Evolutionary conservation across 2,888 invertebrate species (phyloP), one percentile per base, ranked within the genome.

Genomic region (Punctoribates punctum): DNA sequence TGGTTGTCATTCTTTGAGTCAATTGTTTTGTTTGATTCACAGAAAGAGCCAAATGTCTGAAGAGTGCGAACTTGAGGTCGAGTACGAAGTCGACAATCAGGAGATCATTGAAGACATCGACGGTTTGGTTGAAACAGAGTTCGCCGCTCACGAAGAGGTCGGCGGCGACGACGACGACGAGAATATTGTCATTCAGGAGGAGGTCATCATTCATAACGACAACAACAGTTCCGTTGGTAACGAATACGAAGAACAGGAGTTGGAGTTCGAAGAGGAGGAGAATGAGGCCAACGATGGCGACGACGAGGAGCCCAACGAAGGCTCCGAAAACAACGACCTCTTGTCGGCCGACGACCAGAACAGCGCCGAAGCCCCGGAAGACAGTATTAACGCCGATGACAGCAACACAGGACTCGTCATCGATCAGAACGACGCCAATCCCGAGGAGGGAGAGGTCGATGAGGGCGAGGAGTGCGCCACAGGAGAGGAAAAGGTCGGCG

Each of bases 41-140:
- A 15, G n/a, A n/a, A n/a, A n/a, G n/a, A n/a, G n/a, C 27, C 3
- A 23, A 5, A 75, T 75, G 75, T 75, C 75, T 5, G 65, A 65
- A 9, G 75, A 75, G 6, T 48, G 67, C 29, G 75, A 75, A 48
- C 67, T 67, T 2, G 75, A 75, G 29, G 29, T 70, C 27, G 75
- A 75, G 1, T 46, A n/a, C 15, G 48, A 25, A 17, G 29, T 27
- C 29, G 51, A 48, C 5, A 23, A 34, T 13, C 73, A 72, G 4
- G 73, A 72, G 15, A 27, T 72, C 8, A 70, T 70, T 9, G 72
- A 73, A 54, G 74, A 74, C 48, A 29, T 42, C 34, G 20, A 4
- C 6, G 48, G 27, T 29, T 20, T 48, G 27, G 62, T 25, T 15
- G 29, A 74, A 11, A 29, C 20, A 2, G 51, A 65, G n/a, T 42